phyloP scores from a whole-genome alignment of 2,113 vertebrate genomes.

The Zosterops hypoxanthus region DNA sequence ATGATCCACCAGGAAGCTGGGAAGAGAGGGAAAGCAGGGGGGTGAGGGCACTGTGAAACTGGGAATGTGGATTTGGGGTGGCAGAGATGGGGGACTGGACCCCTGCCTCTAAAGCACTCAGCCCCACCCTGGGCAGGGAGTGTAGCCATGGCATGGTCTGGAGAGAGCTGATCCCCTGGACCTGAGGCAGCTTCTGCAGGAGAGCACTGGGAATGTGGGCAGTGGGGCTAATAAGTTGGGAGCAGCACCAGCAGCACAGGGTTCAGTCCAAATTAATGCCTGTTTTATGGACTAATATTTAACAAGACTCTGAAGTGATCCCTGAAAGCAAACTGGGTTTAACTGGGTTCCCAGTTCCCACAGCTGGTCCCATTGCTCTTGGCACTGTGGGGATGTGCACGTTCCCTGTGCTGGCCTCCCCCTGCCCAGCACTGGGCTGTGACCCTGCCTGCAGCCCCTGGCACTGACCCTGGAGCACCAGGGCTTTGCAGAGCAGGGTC shows the following conservation, averaged over 20 bases:
- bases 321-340: not conserved
- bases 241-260: not conserved
- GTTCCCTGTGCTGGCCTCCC: not conserved
- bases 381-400: fast-evolving
- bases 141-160: fast-evolving
- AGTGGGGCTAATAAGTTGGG: fast-evolving
- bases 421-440: not conserved
- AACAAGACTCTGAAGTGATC: not conserved
- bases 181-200: not conserved
- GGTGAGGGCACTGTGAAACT: not conserved
- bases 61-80: not conserved
- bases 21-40: not conserved
- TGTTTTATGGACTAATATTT: not conserved
- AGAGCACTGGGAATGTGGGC: not conserved
- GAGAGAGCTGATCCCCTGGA: not conserved
- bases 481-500: not conserved
- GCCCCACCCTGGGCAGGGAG: not conserved
- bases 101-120: not conserved
- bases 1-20: slow-evolving; percentile 96
- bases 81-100: fast-evolving
- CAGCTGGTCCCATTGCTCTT: fast-evolving
- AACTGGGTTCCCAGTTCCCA: too few species aligned
- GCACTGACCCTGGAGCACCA: not conserved
- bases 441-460: not conserved
- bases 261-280: not conserved